A percentile compares a stretch with the other conserved stretches of the same genome.
Conservation (phyloP, 2,888 invertebrate genomes). For the Cephus pygmeus region DNA sequence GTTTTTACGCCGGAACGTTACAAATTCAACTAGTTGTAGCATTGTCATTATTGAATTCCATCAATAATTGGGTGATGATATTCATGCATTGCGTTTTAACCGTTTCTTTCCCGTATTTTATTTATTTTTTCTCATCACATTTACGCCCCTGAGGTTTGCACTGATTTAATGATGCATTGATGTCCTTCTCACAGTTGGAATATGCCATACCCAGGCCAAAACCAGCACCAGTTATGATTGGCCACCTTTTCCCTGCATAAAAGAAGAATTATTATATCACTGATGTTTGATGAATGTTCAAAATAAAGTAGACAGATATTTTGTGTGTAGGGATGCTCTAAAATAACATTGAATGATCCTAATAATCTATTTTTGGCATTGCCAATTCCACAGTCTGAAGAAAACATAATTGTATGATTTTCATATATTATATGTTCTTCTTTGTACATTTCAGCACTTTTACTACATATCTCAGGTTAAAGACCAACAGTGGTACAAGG, state of each 20-base stretch:
- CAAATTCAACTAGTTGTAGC: constrained; percentile 35
- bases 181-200: constrained; percentile 84
- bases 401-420: background rate
- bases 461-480: background rate
- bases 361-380: constrained; percentile 1
- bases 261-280: constrained; percentile 8
- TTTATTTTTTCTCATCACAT: constrained; percentile 32
- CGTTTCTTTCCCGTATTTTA: background rate
- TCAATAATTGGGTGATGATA: background rate
- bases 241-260: constrained; percentile 82
- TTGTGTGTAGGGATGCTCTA: background rate
- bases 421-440: background rate
- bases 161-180: constrained; percentile 63
- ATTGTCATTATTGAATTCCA: background rate
- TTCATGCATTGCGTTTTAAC: background rate
- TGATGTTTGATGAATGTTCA: background rate
- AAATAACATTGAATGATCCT: constrained; percentile 1
- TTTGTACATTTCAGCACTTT: background rate
- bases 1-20: constrained; percentile 34
- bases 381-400: background rate
- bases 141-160: constrained; percentile 37
- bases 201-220: constrained; percentile 92
- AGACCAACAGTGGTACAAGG: background rate
- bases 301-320: background rate
- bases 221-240: constrained; percentile 86